Percentiles rank a stretch among this genome's conserved stretches.
Conservation (phyloP, 1,140 invertebrate genomes). For the Drosophila teissieri region DNA sequence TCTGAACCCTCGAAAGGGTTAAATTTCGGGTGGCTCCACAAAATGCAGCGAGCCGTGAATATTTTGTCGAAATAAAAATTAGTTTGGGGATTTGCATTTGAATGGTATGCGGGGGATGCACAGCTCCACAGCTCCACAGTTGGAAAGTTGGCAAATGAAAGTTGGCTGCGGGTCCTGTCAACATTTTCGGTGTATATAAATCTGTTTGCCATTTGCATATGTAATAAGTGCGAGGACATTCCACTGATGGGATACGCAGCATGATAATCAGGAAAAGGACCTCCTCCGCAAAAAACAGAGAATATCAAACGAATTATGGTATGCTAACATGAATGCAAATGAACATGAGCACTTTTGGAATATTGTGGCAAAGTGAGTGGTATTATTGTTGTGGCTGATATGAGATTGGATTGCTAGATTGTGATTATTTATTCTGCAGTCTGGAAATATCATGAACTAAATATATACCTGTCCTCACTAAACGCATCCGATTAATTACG, state of each 20-base stretch:
- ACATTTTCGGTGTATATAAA: slow-evolving; percentile 52
- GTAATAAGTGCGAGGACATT: slow-evolving; percentile 66
- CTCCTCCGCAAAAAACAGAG: slow-evolving; percentile 19
- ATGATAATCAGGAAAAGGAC: slow-evolving; percentile 58
- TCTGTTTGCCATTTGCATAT: slow-evolving; percentile 79
- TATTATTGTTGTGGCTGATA: neutral
- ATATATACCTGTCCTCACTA: neutral
- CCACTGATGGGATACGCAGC: slow-evolving; percentile 41
- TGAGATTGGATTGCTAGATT: slow-evolving; percentile 7
- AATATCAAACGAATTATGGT: slow-evolving; percentile 52
- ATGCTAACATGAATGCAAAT: slow-evolving; percentile 47
- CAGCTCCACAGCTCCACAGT: slow-evolving; percentile 13
- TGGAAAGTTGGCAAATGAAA: slow-evolving; percentile 65
- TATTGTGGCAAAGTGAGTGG: neutral
- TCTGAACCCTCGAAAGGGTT: slow-evolving; percentile 51
- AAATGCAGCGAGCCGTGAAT: slow-evolving; percentile 72
- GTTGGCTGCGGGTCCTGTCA: slow-evolving; percentile 37
- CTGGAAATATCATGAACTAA: neutral
- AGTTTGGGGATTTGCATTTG: slow-evolving; percentile 82
- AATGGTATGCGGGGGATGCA: slow-evolving; percentile 37
- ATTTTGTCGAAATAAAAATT: slow-evolving; percentile 73
- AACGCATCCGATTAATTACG: too few species aligned
- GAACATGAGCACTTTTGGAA: slow-evolving; percentile 9
- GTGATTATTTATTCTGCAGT: neutral
- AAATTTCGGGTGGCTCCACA: slow-evolving; percentile 8